A percentile compares a stretch with the other conserved stretches of the same genome.
phyloP scores from a whole-genome alignment of 2,113 vertebrate genomes.

The Ancistrus triradiatus region DNA sequence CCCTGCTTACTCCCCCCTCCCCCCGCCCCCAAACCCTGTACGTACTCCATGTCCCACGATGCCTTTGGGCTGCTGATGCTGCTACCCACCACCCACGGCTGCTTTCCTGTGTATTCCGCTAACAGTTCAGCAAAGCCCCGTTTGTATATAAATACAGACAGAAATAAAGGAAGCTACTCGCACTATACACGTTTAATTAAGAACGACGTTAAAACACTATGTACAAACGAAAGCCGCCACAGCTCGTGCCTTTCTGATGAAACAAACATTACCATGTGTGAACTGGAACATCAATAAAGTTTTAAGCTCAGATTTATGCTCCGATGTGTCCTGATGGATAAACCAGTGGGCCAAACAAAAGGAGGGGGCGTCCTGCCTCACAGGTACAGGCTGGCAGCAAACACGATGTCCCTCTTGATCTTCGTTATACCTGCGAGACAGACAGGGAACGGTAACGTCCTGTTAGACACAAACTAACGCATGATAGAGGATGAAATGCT shows the following conservation, averaged over 20 bases:
- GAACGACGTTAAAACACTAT: constrained; percentile 73
- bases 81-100: constrained; percentile 58
- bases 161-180: constrained; percentile 45
- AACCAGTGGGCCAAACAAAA: background rate
- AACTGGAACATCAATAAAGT: constrained; percentile 50
- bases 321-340: constrained; percentile 22
- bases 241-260: constrained; percentile 27
- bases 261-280: too few species aligned
- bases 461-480: too few species aligned
- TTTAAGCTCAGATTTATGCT: background rate
- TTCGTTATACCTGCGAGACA: constrained; percentile 83
- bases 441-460: too few species aligned
- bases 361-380: constrained; percentile 49
- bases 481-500: too few species aligned
- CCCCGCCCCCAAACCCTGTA: background rate
- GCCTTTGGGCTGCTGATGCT: constrained; percentile 78
- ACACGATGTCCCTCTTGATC: constrained; percentile 98
- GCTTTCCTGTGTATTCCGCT: constrained; percentile 64
- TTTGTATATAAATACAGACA: constrained; percentile 61
- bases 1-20: constrained; percentile 57
- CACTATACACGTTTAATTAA: constrained; percentile 76
- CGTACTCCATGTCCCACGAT: constrained; percentile 46
- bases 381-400: constrained; percentile 95
- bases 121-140: constrained; percentile 47
- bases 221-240: constrained; percentile 68